Evolutionary conservation across 2,888 invertebrate genomes (phyloP), one percentile per base, ranked within the genome.

Genomic region (Neoscelio sp.): DNA sequence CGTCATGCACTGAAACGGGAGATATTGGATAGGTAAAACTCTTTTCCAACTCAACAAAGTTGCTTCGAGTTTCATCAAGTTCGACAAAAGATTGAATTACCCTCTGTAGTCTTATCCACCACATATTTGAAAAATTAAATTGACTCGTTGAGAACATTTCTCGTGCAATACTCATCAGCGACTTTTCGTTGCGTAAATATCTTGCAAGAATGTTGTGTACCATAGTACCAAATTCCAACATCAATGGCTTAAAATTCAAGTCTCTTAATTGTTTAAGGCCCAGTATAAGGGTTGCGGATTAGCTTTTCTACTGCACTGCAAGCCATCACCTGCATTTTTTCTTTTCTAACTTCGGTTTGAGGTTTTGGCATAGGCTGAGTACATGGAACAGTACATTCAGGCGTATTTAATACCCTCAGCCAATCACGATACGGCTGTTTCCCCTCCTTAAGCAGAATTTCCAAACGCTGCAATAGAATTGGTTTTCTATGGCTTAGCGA

Each of bases 291-390:
- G 10, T 64, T 64, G 13, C 64, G 64, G 13, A 64, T 64, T 50
- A 64, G 48, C 40, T 64, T 64, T 64, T 64, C 64, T 48, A 64
- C 26, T 38, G 64, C 64, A 64, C 64, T 64, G 38, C 64, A 64
- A 64, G 64, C 48, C 64, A 64, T 64, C 64, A 64, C 64, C 50
- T 64, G 64, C 64, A 64, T 64, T 64, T 64, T 64, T 64, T 64
- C 64, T 64, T 64, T 50, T 64, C 64, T 64, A 50, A 64, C 64
- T 64, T 64, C 50, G 64, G 64, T 50, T 64, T 64, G 64, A 50
- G 64, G 64, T 64, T 64, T 64, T 64, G 64, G 64, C 64, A 64
- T 64, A 64, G 64, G 64, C 64, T 64, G 64, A 64, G 64, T 64
- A 64, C 50, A 64, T 64, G 64, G 64, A 64, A 64, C 64, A 64